Conservation (phyloP, 1,140 invertebrate species). For the Calliopsis andreniformis region DNA sequence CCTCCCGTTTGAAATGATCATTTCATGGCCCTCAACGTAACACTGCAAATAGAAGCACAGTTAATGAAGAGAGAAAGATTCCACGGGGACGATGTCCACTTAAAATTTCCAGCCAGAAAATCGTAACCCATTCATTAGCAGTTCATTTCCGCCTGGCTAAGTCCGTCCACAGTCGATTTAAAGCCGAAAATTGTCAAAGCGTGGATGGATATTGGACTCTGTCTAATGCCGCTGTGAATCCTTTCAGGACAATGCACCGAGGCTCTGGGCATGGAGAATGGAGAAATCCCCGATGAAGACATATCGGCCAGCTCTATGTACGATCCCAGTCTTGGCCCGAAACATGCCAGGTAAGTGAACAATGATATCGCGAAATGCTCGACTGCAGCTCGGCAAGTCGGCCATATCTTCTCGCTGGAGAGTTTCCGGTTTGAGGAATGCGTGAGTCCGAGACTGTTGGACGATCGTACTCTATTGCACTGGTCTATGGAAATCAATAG, state of each 20-base stretch:
- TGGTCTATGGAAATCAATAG: background rate
- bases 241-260: slow-evolving; percentile 82
- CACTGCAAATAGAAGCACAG: too few species aligned
- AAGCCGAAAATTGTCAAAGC: slow-evolving; percentile 42
- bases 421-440: slow-evolving; percentile 14
- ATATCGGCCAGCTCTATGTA: slow-evolving; percentile 85
- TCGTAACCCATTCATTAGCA: slow-evolving; percentile 12
- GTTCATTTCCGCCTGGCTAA: slow-evolving; percentile 20
- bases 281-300: slow-evolving; percentile 83
- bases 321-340: slow-evolving; percentile 83
- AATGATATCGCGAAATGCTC: slow-evolving; percentile 65
- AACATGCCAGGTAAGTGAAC: slow-evolving; percentile 83
- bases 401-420: slow-evolving; percentile 33
- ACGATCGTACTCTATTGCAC: slow-evolving; percentile 13
- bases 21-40: too few species aligned
- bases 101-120: background rate
- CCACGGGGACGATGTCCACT: too few species aligned
- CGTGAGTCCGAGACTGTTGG: background rate
- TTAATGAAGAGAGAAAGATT: too few species aligned
- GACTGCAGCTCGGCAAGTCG: slow-evolving; percentile 20
- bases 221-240: slow-evolving; percentile 60
- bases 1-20: too few species aligned
- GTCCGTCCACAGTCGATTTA: background rate
- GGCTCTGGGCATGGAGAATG: slow-evolving; percentile 85
- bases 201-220: slow-evolving; percentile 54